Evolutionary conservation across 2,888 invertebrate species (phyloP), one percentile per base, ranked within the genome.

Genomic region (Chloromyia formosa): DNA sequence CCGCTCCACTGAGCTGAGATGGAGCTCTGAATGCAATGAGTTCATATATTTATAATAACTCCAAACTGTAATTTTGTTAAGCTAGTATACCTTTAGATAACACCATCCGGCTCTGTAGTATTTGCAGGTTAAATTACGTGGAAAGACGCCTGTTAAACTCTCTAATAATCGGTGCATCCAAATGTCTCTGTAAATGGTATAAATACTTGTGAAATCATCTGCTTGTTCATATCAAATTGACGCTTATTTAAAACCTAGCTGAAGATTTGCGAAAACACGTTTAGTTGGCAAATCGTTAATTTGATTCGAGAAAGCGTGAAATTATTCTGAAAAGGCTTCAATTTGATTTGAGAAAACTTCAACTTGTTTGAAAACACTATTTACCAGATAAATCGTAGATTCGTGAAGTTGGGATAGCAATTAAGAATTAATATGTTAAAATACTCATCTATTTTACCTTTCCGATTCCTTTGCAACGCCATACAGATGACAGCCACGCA

Each of bases 131-230:
- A 92, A 89, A 80, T 90, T 90, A 0, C 89, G 84, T 1, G 92
- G 90, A 81, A 92, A 90, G n/a, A 88, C 87, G 35, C 88, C 87
- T 0, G 92, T 93, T 20, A 93, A 84, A 79, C 91, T 90, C 82
- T 94, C 93, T 0, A 93, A 88, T 22, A 94, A 87, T 81, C 91
- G 92, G 82, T 94, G 94, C 84, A 93, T 92, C 94, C 94, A 95
- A 75, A 90, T 82, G 73, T 87, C 82, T 80, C 81, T 88, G 80
- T 76, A 86, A 86, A 23, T 10, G 12, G 27, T 7, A 35, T 2
- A 35, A 35, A 35, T 35, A 35, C 7, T 35, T 2, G 27, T 35
- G 2, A 35, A 35, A n/a, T n/a, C n/a, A n/a, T n/a, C n/a, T n/a
- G n/a, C n/a, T n/a, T n/a, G n/a, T n/a, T n/a, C n/a, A n/a, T n/a